These are phyloP conservation scores for Drosophila meridiana DNA, from an alignment of 2,888 invertebrate species.

Conservation along the genomic window DNA sequence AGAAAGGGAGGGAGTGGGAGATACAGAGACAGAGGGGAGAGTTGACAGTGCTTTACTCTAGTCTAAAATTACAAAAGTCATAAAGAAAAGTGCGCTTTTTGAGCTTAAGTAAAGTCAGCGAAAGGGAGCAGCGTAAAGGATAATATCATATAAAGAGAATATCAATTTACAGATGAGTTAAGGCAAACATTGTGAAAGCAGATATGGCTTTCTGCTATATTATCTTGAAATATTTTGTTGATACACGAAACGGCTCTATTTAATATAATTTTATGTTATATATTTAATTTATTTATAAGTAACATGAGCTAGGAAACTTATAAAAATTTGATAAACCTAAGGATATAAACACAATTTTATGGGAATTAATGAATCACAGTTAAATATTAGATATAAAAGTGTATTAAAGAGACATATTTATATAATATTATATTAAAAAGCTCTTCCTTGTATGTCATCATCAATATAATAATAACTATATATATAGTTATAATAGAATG, in stretches of 20 bases:
- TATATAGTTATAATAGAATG: too few species aligned
- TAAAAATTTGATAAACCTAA: neutral
- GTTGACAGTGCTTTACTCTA: constrained; percentile 12
- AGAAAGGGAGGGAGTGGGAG: neutral
- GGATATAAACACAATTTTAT: too few species aligned
- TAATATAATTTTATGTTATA: too few species aligned
- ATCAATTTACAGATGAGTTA: neutral
- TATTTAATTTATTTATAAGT: neutral
- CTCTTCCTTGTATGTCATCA: too few species aligned
- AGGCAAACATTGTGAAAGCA: neutral
- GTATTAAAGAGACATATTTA: too few species aligned
- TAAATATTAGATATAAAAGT: too few species aligned
- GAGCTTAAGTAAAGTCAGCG: constrained; percentile 6
- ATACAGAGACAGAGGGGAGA: constrained; percentile 6
- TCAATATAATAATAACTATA: too few species aligned
- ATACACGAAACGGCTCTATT: neutral
- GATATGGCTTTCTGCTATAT: neutral
- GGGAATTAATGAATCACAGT: too few species aligned
- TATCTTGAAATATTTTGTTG: neutral
- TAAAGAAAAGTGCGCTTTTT: constrained; percentile 17
- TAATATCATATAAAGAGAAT: neutral
- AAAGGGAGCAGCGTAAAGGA: neutral
- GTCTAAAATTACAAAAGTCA: constrained; percentile 35
- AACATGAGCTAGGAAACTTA: neutral
- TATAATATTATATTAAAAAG: too few species aligned